These are phyloP conservation scores for Agriopis marginaria DNA, from an alignment of 2,888 invertebrate species.

Conservation along the genomic window DNA sequence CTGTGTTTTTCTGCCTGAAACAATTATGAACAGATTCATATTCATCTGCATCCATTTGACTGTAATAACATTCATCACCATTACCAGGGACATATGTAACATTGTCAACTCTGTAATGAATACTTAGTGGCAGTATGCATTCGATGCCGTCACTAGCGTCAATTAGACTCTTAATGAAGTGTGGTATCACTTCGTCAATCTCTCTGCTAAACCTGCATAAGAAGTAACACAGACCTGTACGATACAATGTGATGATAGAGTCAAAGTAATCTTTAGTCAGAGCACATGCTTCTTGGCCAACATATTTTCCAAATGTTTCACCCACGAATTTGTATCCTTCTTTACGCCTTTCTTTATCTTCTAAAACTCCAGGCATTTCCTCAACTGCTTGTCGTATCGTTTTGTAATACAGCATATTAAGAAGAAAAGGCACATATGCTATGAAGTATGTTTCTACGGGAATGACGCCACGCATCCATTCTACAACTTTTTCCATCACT, in stretches of 20 bases:
- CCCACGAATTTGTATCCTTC: constrained; percentile 4
- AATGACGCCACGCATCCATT: constrained; percentile 55
- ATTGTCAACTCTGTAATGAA: no score
- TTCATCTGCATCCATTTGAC: not conserved
- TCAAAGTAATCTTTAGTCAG: constrained; percentile 6
- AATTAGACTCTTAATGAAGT: not conserved
- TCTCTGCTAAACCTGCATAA: not conserved
- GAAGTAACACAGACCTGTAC: not conserved
- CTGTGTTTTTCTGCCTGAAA: not conserved
- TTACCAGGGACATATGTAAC: no score
- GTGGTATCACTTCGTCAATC: not conserved
- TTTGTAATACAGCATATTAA: constrained; percentile 66
- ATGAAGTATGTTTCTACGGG: constrained; percentile 59
- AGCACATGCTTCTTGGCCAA: not conserved
- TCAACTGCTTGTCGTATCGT: constrained; percentile 53
- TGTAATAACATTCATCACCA: no score
- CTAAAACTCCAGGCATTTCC: not conserved
- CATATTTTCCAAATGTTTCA: constrained; percentile 7
- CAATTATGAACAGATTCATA: not conserved
- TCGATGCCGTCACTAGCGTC: not conserved
- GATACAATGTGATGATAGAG: constrained; percentile 2
- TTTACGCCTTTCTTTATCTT: not conserved
- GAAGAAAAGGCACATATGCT: constrained; percentile 56
- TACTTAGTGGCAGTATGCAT: not conserved
- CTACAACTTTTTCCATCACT: constrained; percentile 56